Evolutionary conservation across 92 coral and sea anemone genomes (phyloP).

Genomic region (Virgularia gustaviana): DNA sequence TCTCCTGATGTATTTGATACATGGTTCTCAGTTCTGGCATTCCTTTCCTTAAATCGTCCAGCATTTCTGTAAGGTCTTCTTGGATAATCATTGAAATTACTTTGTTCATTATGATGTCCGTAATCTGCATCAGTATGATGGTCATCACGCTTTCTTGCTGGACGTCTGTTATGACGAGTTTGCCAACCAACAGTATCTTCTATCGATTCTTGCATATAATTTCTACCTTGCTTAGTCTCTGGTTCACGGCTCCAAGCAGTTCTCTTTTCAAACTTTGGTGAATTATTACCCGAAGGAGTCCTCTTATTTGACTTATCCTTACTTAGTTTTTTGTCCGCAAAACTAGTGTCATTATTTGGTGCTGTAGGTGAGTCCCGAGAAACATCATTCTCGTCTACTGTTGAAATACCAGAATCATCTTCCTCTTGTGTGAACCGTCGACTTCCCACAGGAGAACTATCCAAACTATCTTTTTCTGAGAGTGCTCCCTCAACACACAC

Average conservation of each 20-base stretch:
- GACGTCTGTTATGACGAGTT: constrained; percentile 20
- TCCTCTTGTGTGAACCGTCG: constrained; percentile 22
- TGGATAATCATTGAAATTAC: not conserved
- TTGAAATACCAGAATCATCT: constrained; percentile 36
- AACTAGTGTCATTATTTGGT: constrained; percentile 1
- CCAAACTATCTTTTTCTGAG: constrained; percentile 24
- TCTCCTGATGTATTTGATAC: not conserved
- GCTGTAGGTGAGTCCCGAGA: not conserved
- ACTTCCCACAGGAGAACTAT: constrained; percentile 23
- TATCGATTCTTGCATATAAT: not conserved
- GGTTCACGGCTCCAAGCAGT: not conserved
- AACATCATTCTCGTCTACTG: constrained; percentile 22
- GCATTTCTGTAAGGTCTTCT: not conserved
- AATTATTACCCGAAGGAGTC: not conserved
- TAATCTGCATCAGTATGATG: not conserved
- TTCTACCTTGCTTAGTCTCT: not conserved
- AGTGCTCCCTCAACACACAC: not conserved
- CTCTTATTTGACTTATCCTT: not conserved
- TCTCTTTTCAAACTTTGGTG: not conserved
- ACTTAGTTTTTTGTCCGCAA: not conserved
- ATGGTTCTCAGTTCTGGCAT: not conserved
- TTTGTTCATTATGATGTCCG: not conserved
- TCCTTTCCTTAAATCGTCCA: not conserved
- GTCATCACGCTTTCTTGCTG: constrained; percentile 5
- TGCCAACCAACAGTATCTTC: constrained; percentile 20